phyloP scores from a whole-genome alignment of 2,113 vertebrate genomes.

The Spheniscus mendiculus region DNA sequence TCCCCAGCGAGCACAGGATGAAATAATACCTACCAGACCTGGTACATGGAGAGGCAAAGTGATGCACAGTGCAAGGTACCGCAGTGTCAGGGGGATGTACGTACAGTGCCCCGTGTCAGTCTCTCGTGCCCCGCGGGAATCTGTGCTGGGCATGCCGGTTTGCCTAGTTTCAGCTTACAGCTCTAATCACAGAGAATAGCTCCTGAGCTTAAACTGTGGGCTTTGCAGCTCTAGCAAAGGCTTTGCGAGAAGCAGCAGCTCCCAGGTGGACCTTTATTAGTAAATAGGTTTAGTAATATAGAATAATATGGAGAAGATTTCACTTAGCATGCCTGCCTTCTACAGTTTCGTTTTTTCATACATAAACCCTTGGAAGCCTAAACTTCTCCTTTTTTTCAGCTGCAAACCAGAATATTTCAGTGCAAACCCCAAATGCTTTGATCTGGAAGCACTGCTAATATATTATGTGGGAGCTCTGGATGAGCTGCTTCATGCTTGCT shows the following conservation, averaged over 20 bases:
- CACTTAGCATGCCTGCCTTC: background rate
- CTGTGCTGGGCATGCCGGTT: accelerated
- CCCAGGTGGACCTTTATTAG: background rate
- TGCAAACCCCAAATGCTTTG: background rate
- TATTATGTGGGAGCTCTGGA: background rate
- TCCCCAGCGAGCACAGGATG: background rate
- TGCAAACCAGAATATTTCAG: background rate
- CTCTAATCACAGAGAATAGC: background rate
- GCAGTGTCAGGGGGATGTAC: accelerated
- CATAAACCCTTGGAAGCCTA: background rate
- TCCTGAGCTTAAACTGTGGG: background rate
- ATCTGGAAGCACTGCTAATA: background rate
- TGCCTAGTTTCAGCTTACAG: background rate
- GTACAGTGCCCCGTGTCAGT: accelerated
- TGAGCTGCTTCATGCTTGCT: background rate
- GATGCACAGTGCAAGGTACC: background rate
- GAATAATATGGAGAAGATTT: background rate
- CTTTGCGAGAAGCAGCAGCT: background rate
- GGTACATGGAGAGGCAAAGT: accelerated
- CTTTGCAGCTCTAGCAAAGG: background rate
- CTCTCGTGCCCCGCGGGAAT: accelerated
- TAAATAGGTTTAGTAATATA: background rate
- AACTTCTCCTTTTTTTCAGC: background rate
- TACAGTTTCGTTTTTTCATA: background rate
- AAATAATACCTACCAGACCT: background rate